Evolutionary conservation across 2,888 invertebrate species (phyloP).

Genomic region (Theristus sp.): DNA sequence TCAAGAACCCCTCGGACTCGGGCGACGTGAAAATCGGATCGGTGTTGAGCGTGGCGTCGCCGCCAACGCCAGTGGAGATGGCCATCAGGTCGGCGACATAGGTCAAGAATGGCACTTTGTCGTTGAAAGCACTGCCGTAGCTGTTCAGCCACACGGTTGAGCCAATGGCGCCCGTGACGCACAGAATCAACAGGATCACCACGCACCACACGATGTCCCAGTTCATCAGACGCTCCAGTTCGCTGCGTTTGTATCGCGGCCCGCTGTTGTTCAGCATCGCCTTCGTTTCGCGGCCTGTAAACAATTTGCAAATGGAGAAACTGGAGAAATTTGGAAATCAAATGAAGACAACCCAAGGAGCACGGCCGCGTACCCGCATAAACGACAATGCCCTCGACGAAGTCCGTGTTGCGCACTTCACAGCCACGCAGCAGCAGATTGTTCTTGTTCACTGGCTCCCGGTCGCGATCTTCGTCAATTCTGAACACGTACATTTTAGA

Average conservation of each 20-base stretch:
- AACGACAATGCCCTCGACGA: slow-evolving; percentile 81
- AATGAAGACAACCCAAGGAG: background rate
- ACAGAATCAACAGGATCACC: slow-evolving; percentile 65
- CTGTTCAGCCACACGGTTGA: background rate
- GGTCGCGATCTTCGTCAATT: slow-evolving; percentile 29
- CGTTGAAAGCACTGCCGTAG: background rate
- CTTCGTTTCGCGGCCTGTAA: slow-evolving; percentile 76
- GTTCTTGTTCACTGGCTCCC: slow-evolving; percentile 65
- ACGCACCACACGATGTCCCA: slow-evolving; percentile 45
- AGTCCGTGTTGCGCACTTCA: slow-evolving; percentile 84
- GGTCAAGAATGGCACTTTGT: slow-evolving; percentile 9
- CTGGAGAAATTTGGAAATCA: too few relatives aligned
- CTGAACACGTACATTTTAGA: slow-evolving; percentile 11
- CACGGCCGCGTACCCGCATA: slow-evolving; percentile 50
- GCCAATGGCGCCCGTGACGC: slow-evolving; percentile 66
- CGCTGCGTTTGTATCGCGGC: slow-evolving; percentile 48
- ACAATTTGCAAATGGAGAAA: slow-evolving; percentile 2
- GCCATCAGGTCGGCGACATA: slow-evolving; percentile 15
- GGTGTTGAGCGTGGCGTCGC: slow-evolving; percentile 3
- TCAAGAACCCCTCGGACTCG: slow-evolving; percentile 52
- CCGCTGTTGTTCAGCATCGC: slow-evolving; percentile 92
- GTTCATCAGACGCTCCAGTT: slow-evolving; percentile 79
- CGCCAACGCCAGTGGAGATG: slow-evolving; percentile 26
- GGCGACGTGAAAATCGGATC: slow-evolving; percentile 6
- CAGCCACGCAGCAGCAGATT: slow-evolving; percentile 82